These are phyloP conservation scores for Phengaris alcon DNA, from an alignment of 2,888 invertebrate genomes.

Conservation along the genomic window DNA sequence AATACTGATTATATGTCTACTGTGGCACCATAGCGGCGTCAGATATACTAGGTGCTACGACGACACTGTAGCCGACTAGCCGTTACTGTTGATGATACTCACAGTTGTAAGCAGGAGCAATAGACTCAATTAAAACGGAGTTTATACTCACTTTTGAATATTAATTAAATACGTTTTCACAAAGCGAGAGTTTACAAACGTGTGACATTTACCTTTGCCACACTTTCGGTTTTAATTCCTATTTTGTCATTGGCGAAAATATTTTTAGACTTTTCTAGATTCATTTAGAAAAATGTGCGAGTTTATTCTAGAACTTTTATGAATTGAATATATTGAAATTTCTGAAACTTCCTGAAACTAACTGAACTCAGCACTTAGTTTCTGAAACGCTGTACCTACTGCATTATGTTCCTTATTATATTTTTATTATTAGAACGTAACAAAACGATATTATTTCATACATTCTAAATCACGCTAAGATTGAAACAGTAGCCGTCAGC, in stretches of 20 bases:
- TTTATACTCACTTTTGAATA: slow-evolving; percentile 6
- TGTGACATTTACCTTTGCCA: neutral
- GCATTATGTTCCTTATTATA: neutral
- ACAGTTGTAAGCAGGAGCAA: neutral
- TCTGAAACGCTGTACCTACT: neutral
- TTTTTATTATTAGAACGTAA: slow-evolving; percentile 1
- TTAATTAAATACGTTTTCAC: slow-evolving; percentile 4
- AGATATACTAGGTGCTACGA: neutral
- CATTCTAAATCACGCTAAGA: slow-evolving; percentile 12
- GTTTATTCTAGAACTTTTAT: too few species aligned
- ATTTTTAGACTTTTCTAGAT: neutral
- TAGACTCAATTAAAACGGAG: neutral
- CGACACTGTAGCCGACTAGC: too few species aligned
- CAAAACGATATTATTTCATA: slow-evolving; percentile 18
- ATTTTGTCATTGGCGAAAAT: neutral
- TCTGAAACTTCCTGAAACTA: neutral
- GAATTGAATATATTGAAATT: neutral
- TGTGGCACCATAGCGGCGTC: neutral
- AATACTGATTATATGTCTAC: too few species aligned
- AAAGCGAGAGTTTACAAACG: neutral
- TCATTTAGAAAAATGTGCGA: neutral
- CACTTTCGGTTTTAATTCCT: neutral
- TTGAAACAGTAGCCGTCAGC: neutral
- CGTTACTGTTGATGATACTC: neutral
- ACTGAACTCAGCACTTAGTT: neutral